Evolutionary conservation across 2,888 invertebrate species (phyloP).

Genomic region (Apamea sordens): DNA sequence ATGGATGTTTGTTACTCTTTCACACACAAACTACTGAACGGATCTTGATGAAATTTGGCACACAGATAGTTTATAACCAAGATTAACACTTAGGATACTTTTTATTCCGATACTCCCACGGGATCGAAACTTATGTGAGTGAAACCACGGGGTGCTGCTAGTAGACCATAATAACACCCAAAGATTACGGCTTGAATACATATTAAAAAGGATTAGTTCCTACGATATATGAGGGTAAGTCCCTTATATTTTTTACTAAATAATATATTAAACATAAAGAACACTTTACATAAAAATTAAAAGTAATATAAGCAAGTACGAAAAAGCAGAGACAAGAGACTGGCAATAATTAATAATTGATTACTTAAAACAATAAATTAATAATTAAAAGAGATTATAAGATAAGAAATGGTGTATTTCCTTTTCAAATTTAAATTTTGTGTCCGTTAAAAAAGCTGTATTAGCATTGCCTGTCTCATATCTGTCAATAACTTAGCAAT

Average conservation of each 20-base stretch:
- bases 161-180: background rate
- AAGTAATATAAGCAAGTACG: background rate
- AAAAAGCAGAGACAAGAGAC: background rate
- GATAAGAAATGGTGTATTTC: background rate
- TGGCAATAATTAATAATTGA: constrained; percentile 13
- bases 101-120: no score
- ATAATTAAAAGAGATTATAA: constrained; percentile 7
- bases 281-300: background rate
- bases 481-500: no score
- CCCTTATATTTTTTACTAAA: background rate
- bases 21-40: no score
- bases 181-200: background rate
- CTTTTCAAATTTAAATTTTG: no score
- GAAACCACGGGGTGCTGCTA: no score
- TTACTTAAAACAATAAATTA: constrained; percentile 14
- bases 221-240: background rate
- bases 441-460: no score
- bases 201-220: background rate
- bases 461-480: no score
- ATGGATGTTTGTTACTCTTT: no score
- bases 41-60: no score
- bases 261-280: background rate
- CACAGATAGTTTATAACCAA: no score
- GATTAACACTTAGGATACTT: no score
- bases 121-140: no score